Conservation (phyloP, 2,888 invertebrate genomes). For the Euproctis similis region DNA sequence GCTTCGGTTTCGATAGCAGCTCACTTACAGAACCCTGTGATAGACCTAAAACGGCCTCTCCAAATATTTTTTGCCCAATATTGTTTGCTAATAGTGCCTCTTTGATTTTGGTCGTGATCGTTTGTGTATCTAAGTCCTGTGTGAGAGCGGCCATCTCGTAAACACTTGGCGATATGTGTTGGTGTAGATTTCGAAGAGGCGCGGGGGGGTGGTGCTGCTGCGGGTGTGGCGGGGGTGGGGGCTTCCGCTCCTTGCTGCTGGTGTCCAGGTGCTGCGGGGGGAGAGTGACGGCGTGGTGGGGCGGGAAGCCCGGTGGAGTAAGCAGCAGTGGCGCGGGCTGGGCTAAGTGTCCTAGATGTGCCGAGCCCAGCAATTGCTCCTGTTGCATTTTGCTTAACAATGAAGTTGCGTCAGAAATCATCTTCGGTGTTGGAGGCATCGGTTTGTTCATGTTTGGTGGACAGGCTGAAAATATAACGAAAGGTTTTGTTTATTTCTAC, state of each 20-base stretch:
- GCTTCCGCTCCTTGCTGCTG: constrained; percentile 75
- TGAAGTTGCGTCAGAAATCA: constrained; percentile 83
- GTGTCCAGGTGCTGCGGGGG: constrained; percentile 79
- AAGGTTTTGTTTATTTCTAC: background rate
- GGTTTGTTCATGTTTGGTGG: constrained; percentile 81
- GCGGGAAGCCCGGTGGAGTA: constrained; percentile 85
- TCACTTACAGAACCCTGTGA: constrained; percentile 99
- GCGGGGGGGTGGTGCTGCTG: constrained; percentile 80
- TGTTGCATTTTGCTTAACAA: constrained; percentile 82
- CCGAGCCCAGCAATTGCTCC: constrained; percentile 77
- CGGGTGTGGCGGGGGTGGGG: constrained; percentile 70
- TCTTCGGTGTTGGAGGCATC: constrained; percentile 86
- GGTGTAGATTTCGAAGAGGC: constrained; percentile 83
- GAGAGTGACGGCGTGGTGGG: constrained; percentile 82
- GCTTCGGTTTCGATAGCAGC: constrained; percentile 97
- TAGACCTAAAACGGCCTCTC: constrained; percentile 96
- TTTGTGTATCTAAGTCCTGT: constrained; percentile 96
- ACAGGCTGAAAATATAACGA: constrained; percentile 69
- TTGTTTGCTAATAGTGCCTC: constrained; percentile 97
- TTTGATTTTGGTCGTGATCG: constrained; percentile 97
- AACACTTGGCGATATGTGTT: constrained; percentile 94
- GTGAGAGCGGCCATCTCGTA: constrained; percentile 98
- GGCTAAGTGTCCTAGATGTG: constrained; percentile 71
- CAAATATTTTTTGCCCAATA: constrained; percentile 98
- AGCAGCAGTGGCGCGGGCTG: constrained; percentile 79